phyloP scores from a whole-genome alignment of 2,797 vertebrate genomes.

The Hemibagrus guttatus region DNA sequence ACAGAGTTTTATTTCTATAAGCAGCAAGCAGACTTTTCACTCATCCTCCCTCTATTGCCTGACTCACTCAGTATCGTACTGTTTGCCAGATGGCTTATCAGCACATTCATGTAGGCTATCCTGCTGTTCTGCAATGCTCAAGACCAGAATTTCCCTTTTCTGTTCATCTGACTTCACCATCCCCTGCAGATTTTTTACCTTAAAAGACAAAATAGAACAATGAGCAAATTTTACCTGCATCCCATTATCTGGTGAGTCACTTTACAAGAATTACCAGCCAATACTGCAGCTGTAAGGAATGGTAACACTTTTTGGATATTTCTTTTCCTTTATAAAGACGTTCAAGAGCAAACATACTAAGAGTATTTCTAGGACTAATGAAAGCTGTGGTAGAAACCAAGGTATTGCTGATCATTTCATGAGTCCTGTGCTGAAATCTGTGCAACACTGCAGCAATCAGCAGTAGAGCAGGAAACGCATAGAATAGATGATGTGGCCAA shows the following conservation, averaged over 20 bases:
- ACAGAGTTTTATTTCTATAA: constrained; percentile 52
- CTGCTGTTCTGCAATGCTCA: constrained; percentile 22
- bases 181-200: constrained; percentile 6
- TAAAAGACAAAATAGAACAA: not conserved
- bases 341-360: not conserved
- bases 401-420: not conserved
- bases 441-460: not conserved
- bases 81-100: constrained; percentile 33
- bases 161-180: constrained; percentile 15
- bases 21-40: constrained; percentile 38
- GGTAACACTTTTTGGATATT: not conserved
- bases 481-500: not conserved
- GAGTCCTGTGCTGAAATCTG: not conserved
- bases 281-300: not conserved
- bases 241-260: constrained; percentile 46
- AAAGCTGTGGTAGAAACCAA: not conserved
- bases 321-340: not conserved
- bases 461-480: not conserved
- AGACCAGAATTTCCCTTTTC: constrained; percentile 24
- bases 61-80: constrained; percentile 1
- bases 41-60: constrained; percentile 15
- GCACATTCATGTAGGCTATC: constrained; percentile 46
- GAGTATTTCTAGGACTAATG: not conserved
- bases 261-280: constrained; percentile 21
- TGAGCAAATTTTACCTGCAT: constrained; percentile 21